Percentiles rank a stretch among this genome's conserved stretches.
Conservation (phyloP, 2,113 vertebrate species). For the Mesocricetus auratus region DNA sequence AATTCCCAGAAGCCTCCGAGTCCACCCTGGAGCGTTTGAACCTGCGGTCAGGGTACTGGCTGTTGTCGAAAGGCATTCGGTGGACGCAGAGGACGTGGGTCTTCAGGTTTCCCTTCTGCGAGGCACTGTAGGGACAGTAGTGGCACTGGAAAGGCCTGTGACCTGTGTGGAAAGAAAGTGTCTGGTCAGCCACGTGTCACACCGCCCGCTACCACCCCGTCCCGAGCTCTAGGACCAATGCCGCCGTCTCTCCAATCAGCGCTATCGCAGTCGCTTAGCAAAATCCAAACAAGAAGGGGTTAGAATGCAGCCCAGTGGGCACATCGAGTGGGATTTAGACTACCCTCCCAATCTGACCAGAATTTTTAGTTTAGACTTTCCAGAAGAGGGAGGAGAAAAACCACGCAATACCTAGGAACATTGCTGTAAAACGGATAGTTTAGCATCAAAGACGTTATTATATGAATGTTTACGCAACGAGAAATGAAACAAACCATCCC, state of each 20-base stretch:
- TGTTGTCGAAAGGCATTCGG: constrained; percentile 98
- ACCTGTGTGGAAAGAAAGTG: constrained; percentile 86
- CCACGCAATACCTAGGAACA: too few species aligned
- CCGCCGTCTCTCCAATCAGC: rapidly evolving
- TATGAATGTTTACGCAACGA: neutral
- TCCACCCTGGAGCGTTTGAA: constrained; percentile 95
- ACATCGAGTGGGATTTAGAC: neutral
- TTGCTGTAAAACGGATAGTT: neutral
- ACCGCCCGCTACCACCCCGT: neutral
- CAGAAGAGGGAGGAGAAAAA: neutral
- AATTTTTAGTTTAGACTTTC: neutral
- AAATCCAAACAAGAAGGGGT: neutral
- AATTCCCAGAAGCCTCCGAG: constrained; percentile 86
- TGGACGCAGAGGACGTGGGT: constrained; percentile 97
- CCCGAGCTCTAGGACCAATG: neutral
- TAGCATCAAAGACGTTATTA: neutral
- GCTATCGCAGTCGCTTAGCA: neutral
- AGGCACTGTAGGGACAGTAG: constrained; percentile 96
- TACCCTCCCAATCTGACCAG: neutral
- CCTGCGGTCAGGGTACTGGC: constrained; percentile 95
- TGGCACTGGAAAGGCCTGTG: constrained; percentile 95
- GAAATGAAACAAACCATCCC: neutral
- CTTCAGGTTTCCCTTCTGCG: constrained; percentile 98
- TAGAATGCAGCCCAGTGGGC: neutral
- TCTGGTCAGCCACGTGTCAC: constrained; percentile 60